These are phyloP conservation scores for Diorhabda carinulata DNA, from an alignment of 1,140 invertebrate genomes.

Conservation along the genomic window DNA sequence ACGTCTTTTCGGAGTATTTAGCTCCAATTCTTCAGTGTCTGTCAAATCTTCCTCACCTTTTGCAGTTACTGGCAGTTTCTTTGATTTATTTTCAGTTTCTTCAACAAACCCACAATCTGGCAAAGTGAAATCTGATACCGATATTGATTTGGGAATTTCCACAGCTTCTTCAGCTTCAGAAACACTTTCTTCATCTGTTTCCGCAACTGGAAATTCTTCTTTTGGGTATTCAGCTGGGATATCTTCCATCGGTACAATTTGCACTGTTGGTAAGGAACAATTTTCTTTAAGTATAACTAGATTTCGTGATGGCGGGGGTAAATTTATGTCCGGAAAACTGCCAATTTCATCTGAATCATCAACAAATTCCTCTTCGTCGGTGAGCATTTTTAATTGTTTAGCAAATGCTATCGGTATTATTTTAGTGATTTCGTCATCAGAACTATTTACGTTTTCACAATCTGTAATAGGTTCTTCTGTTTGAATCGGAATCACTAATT, in stretches of 20 bases:
- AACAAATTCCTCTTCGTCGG: slow-evolving; percentile 33
- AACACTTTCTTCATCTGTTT: slow-evolving; percentile 27
- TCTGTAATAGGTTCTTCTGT: slow-evolving; percentile 37
- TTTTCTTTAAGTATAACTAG: slow-evolving; percentile 51
- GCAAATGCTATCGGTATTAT: slow-evolving; percentile 21
- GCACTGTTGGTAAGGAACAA: slow-evolving; percentile 47
- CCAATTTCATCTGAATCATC: slow-evolving; percentile 14
- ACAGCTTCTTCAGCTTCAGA: slow-evolving; percentile 23
- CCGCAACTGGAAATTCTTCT: slow-evolving; percentile 1
- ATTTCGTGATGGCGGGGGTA: slow-evolving; percentile 50
- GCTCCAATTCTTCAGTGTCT: slow-evolving; percentile 53
- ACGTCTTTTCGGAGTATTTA: slow-evolving; percentile 32
- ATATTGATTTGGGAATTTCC: slow-evolving; percentile 5
- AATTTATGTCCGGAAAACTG: slow-evolving; percentile 34
- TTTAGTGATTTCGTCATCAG: slow-evolving; percentile 15
- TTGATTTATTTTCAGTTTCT: slow-evolving; percentile 30
- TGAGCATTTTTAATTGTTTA: slow-evolving; percentile 12
- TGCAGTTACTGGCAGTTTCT: slow-evolving; percentile 9
- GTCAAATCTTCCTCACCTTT: slow-evolving; percentile 41
- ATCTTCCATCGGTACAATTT: slow-evolving; percentile 49
- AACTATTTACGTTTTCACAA: slow-evolving; percentile 40
- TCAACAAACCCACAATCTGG: slow-evolving; percentile 41
- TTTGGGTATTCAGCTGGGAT: neutral
- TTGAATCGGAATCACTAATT: slow-evolving; percentile 9
- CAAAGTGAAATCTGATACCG: slow-evolving; percentile 23